Conservation (phyloP, 2,888 invertebrate species). For the Amphimallon solstitiale region DNA sequence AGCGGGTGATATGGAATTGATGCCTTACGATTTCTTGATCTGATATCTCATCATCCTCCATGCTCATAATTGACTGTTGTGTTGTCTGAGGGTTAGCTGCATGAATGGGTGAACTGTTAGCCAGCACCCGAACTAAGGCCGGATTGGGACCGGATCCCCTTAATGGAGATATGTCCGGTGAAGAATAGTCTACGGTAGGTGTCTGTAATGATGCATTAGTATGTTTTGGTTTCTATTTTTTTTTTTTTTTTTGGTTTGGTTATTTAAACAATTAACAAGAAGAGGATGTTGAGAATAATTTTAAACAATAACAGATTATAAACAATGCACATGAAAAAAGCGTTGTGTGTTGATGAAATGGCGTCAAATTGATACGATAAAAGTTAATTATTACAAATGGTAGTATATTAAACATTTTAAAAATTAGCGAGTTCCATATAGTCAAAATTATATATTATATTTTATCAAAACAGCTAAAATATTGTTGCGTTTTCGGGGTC, state of each 20-base stretch:
- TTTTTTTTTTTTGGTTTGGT: too few relatives aligned
- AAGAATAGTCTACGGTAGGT: slow-evolving; percentile 55
- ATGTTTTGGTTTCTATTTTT: slow-evolving; percentile 1
- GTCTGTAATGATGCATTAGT: slow-evolving; percentile 32
- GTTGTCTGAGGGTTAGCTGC: slow-evolving; percentile 62
- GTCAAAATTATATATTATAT: too few relatives aligned
- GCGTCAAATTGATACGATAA: neutral
- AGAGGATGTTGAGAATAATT: too few relatives aligned
- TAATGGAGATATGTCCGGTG: slow-evolving; percentile 59
- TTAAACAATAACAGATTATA: too few relatives aligned
- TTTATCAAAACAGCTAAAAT: too few relatives aligned
- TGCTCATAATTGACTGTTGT: slow-evolving; percentile 89
- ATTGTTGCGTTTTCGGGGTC: too few relatives aligned
- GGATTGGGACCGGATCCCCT: slow-evolving; percentile 50
- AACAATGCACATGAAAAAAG: neutral
- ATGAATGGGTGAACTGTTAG: slow-evolving; percentile 60
- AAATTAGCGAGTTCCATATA: neutral
- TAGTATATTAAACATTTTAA: neutral
- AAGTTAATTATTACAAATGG: neutral
- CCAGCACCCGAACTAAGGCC: slow-evolving; percentile 46
- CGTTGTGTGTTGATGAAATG: slow-evolving; percentile 9
- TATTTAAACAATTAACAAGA: too few relatives aligned
- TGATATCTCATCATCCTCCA: slow-evolving; percentile 95
- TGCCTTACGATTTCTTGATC: slow-evolving; percentile 81
- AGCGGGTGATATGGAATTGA: neutral